Evolutionary conservation across 2,113 vertebrate species (phyloP).

Genomic region (Pan paniscus): DNA sequence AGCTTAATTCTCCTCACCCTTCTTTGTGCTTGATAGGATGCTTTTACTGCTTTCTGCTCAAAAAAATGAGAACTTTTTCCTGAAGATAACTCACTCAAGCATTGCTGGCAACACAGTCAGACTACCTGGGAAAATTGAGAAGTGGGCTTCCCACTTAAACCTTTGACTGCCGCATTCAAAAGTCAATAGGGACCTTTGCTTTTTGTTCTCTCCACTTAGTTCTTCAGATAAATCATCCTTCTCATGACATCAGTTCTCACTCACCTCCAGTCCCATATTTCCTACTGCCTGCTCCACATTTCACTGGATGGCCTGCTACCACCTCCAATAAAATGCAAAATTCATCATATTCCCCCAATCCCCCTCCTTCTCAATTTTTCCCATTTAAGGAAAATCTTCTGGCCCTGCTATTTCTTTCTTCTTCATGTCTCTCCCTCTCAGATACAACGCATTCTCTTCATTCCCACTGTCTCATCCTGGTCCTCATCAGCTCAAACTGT

Average conservation of each 20-base stretch:
- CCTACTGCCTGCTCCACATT: not conserved
- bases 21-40: slow-evolving; percentile 14
- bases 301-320: not conserved
- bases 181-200: not conserved
- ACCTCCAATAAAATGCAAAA: slow-evolving; percentile 16
- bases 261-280: not conserved
- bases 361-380: not conserved
- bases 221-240: slow-evolving; percentile 30
- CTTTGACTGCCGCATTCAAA: slow-evolving; percentile 35
- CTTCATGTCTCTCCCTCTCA: not conserved
- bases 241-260: not conserved
- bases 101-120: not conserved
- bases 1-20: slow-evolving; percentile 12
- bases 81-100: not conserved
- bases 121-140: not conserved
- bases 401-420: not conserved
- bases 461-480: not conserved
- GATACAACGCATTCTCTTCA: not conserved
- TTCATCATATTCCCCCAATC: not conserved
- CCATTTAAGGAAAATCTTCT: not conserved
- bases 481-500: not conserved
- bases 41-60: not conserved
- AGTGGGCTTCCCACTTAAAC: not conserved
- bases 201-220: not conserved
- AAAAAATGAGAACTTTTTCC: not conserved